Base-by-base conservation (phyloP, 2,888 invertebrate species). In the Nomada goodeniana region DNA sequence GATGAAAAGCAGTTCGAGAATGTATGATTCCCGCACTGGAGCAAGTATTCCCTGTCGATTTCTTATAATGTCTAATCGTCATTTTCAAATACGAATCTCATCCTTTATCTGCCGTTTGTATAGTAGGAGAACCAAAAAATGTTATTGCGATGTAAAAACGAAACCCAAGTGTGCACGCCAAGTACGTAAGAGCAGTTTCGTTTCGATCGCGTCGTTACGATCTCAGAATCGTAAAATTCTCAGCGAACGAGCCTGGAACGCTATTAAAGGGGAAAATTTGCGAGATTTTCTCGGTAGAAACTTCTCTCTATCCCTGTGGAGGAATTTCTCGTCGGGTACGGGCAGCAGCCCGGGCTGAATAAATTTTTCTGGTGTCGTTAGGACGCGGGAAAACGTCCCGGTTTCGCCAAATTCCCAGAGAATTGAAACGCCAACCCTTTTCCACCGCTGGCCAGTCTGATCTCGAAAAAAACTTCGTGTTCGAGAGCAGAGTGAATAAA, bases 331-430 rank as follows among this genome's bases (percentile, higher is more conserved):
- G 67, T 50, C 29, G 15, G 23, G 23, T 18, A 60, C 64, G 60
- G 50, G 73, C 20, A 5, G 15, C n/a, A 36, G 3, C 50, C 42
- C 20, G 52, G 4, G 57, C 3, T n/a, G 60, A 75, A 63, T 78
- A 68, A 78, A 78, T 78, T 65, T 47, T 11, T n/a, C 18, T 11
- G 60, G 55, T 68, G 76, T 75, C 78, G 63, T 78, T 68, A 57
- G 50, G 11, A 15, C 29, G 23, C 11, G 50, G 55, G 55, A 69
- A 47, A 50, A 44, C 18, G 53, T 52, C 9, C 36, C 1, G 36
- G 55, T 63, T 76, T 70, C 68, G 47, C 47, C 50, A 61, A 78
- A 78, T 77, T 77, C 67, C 67, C 75, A 60, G 75, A 9, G 36
- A 61, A 67, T 74, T 53, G 47, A 67, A 67, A 36, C 50, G 42